These are phyloP conservation scores for Eulemur albifrons DNA, from an alignment of 2,797 vertebrate genomes.

Conservation along the genomic window DNA sequence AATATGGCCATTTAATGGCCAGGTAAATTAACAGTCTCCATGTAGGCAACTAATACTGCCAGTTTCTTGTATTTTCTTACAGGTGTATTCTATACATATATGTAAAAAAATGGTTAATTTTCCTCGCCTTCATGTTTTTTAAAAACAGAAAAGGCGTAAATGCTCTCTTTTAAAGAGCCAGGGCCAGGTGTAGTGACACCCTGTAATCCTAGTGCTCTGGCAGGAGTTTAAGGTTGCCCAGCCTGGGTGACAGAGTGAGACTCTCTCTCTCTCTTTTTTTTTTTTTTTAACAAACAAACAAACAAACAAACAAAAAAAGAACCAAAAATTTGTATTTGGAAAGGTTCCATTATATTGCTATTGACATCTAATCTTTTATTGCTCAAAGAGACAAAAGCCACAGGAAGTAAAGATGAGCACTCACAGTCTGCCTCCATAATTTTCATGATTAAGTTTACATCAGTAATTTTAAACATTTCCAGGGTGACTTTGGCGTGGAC, in stretches of 20 bases:
- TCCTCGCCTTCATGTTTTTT: neutral
- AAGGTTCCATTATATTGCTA: neutral
- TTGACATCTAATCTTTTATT: neutral
- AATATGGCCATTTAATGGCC: neutral
- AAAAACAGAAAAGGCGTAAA: neutral
- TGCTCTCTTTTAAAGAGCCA: neutral
- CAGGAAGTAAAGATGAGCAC: too few species aligned
- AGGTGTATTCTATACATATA: neutral
- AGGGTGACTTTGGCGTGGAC: neutral
- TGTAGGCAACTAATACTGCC: fast-evolving
- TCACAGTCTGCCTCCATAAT: neutral
- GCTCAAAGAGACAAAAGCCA: neutral
- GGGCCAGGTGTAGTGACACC: too few species aligned
- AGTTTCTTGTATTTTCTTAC: neutral
- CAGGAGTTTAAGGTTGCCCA: too few species aligned
- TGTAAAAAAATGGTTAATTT: neutral
- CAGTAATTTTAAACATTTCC: neutral
- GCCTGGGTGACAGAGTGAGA: too few species aligned
- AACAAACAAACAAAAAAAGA: too few species aligned
- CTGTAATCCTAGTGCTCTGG: too few species aligned
- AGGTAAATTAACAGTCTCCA: neutral
- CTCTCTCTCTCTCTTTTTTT: too few species aligned
- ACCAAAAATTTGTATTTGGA: neutral
- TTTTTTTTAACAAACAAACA: too few species aligned
- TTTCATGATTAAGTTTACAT: neutral